Conservation (phyloP, 2,113 vertebrate species). For the Nothocercus nigrocapillus region DNA sequence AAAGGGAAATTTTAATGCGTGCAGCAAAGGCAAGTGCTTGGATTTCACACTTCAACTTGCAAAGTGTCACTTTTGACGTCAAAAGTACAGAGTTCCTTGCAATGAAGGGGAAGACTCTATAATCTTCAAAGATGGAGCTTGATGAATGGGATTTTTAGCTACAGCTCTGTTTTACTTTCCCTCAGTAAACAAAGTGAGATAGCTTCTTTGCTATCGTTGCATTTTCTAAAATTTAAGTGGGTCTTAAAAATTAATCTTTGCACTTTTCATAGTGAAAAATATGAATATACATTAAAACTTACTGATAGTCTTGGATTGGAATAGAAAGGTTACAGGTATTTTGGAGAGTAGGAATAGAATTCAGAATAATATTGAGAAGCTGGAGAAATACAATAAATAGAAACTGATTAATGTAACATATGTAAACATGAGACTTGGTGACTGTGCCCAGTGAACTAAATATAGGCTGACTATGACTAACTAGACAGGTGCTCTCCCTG, state of each 20-base stretch:
- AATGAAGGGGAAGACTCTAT: not conserved
- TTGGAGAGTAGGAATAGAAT: not conserved
- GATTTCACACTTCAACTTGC: not conserved
- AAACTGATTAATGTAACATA: not conserved
- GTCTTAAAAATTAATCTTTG: not conserved
- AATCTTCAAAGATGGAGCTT: conserved; percentile 7
- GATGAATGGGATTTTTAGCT: not conserved
- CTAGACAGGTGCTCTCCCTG: not conserved
- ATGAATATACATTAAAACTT: not conserved
- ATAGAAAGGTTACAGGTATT: not conserved
- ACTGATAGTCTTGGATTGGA: not conserved
- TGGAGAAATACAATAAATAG: not conserved
- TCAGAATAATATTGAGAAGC: not conserved
- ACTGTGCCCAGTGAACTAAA: not conserved
- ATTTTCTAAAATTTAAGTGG: not conserved
- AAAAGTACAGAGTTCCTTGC: conserved; percentile 8
- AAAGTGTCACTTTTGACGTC: conserved; percentile 22
- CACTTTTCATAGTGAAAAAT: not conserved
- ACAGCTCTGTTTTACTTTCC: conserved; percentile 4
- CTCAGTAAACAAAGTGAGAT: not conserved
- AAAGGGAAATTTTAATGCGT: conserved; percentile 92
- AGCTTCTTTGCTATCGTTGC: not conserved
- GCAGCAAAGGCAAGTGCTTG: conserved; percentile 89
- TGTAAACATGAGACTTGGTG: not conserved
- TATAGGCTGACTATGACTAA: not conserved